phyloP scores from a whole-genome alignment of 2,113 vertebrate species.

The Thalassoma bifasciatum region DNA sequence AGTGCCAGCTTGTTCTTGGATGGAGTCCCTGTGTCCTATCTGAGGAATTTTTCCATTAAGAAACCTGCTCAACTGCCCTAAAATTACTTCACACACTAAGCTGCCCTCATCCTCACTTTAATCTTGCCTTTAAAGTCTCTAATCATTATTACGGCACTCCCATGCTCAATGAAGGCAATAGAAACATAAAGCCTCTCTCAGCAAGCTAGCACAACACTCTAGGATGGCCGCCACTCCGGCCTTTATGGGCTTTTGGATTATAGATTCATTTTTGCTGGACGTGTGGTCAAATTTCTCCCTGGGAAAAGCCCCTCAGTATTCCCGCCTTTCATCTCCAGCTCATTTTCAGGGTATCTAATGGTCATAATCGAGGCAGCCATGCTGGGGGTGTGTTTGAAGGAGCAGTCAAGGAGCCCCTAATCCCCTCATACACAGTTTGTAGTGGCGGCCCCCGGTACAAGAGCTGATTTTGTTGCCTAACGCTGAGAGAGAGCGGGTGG shows the following conservation, averaged over 20 bases:
- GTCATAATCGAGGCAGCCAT: conserved; percentile 84
- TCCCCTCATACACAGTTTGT: conserved; percentile 83
- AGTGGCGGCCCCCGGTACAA: conserved; percentile 76
- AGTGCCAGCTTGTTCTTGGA: conserved; percentile 49
- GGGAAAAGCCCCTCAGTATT: conserved; percentile 68
- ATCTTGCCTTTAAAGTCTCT: conserved; percentile 77
- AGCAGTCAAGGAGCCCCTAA: conserved; percentile 83
- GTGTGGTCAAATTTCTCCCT: conserved; percentile 73
- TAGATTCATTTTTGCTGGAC: conserved; percentile 79
- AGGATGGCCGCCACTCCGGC: conserved; percentile 64
- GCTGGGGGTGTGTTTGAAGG: conserved; percentile 82
- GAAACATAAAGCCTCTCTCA: conserved; percentile 74
- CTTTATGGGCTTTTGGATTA: conserved; percentile 76
- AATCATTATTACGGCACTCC: conserved; percentile 79
- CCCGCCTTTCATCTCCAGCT: conserved; percentile 75
- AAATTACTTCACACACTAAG: conserved; percentile 77
- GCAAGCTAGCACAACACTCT: conserved; percentile 77
- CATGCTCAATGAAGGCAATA: conserved; percentile 74
- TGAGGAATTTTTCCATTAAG: conserved; percentile 77
- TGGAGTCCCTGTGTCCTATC: conserved; percentile 50
- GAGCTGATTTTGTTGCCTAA: conserved; percentile 74
- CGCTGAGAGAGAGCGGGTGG: conserved; percentile 35
- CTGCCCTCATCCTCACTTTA: conserved; percentile 74
- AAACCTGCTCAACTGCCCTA: conserved; percentile 66
- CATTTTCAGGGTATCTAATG: conserved; percentile 84